Base-by-base conservation (phyloP, 1,140 invertebrate species). In the Venustaconcha ellipsiformis region DNA sequence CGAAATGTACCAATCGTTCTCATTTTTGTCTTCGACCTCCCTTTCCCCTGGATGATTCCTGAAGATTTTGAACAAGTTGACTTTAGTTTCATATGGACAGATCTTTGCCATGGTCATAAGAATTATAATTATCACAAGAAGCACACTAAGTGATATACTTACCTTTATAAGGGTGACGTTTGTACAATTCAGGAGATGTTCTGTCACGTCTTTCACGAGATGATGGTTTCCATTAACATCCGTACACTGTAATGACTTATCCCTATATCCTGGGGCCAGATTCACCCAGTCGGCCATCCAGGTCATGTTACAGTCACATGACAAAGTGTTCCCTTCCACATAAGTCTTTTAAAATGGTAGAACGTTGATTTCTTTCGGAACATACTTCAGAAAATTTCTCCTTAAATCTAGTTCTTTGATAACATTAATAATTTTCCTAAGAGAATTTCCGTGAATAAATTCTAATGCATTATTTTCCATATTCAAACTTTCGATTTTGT, bases 391-490 rank as follows among this genome's bases (percentile, higher is more conserved):
- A 37, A 14, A 23, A 57, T 77, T 72, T 65, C 64, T 63, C 57
- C 75, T 14, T 4, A 23, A 23, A 23, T 23, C 23, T 23, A 77
- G 13, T n/a, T 20, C n/a, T 17, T 62, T 48, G 13, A 71, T n/a
- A 23, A 59, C 58, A 23, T 65, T 68, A 1, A 55, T 62, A 0
- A 14, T 14, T 48, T 56, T 12, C 3, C 57, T 14, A 15, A 72
- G 20, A 26, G 68, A 15, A 13, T 68, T n/a, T 48, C 20, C n/a
- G 18, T 62, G 37, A 23, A 77, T 14, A 6, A 11, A 64, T 4
- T 18, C 67, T 2, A 83, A 15, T 15, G 56, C 11, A 55, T 83
- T 83, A 30, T 78, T 68, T 23, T 69, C 37, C 37, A 83, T 58
- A 26, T 70, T 78, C 11, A 83, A 20, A 48, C 68, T 74, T 5